Percentiles rank a stretch among this genome's conserved stretches.
phyloP scores from a whole-genome alignment of 2,113 vertebrate species.

The Lamprologus tigripictilis region DNA sequence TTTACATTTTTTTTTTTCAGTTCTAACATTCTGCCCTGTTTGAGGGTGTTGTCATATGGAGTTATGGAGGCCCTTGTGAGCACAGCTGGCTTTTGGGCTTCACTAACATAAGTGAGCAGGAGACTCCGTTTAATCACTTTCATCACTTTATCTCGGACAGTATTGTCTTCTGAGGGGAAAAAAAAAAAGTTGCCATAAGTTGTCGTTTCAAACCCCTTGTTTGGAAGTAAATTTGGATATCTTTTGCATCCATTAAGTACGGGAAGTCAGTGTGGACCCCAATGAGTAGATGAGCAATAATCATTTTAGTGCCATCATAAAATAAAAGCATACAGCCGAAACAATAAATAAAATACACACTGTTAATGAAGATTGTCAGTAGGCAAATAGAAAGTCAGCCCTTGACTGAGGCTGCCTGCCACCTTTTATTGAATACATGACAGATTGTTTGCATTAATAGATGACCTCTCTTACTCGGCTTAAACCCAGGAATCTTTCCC shows the following conservation, averaged over 20 bases:
- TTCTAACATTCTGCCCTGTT: not conserved
- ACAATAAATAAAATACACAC: accelerated
- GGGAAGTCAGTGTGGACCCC: not conserved
- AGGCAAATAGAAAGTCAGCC: accelerated
- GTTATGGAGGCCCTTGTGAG: not conserved
- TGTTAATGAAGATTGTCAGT: not conserved
- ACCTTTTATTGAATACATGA: not conserved
- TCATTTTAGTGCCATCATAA: not conserved
- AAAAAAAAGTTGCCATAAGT: not conserved
- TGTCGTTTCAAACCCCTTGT: not conserved
- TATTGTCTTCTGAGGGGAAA: not conserved
- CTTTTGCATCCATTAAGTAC: not conserved
- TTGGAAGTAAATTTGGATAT: not conserved
- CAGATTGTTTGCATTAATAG: not conserved
- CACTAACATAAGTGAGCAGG: not conserved
- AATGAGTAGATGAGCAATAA: not conserved
- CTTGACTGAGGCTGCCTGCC: not conserved
- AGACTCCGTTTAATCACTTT: not conserved
- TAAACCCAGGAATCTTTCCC: not conserved
- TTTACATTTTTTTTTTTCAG: not conserved
- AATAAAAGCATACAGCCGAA: not conserved
- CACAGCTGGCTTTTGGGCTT: not conserved
- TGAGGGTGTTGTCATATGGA: not conserved
- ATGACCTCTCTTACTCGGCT: not conserved
- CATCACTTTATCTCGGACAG: not conserved